phyloP scores from a whole-genome alignment of 2,797 vertebrate genomes.

The Pachyuromys duprasi region DNA sequence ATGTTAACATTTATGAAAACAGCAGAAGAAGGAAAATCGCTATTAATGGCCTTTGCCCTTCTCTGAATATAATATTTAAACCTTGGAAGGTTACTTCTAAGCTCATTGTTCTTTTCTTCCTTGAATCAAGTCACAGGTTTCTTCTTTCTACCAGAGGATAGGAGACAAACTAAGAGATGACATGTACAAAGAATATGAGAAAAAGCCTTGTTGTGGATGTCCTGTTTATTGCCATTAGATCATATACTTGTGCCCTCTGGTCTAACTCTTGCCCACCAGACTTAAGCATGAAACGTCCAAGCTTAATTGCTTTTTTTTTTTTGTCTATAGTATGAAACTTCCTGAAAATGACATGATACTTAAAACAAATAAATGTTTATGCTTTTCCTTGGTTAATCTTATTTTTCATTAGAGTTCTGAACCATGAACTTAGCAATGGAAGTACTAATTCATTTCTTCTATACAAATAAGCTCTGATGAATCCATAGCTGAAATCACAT shows the following conservation, averaged over 20 bases:
- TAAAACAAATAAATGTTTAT: not conserved
- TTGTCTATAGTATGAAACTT: not conserved
- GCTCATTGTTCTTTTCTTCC: not conserved
- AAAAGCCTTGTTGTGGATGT: not conserved
- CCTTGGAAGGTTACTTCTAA: not conserved
- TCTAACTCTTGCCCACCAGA: not conserved
- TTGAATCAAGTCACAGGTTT: not conserved
- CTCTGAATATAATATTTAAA: not conserved
- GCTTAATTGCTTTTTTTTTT: not conserved
- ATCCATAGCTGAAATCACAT: conserved; percentile 1
- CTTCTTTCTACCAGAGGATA: not conserved
- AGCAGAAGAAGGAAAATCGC: not conserved
- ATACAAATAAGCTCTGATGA: not conserved
- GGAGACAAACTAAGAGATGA: not conserved
- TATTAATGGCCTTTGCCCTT: not conserved
- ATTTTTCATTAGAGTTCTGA: not conserved
- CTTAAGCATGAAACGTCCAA: not conserved
- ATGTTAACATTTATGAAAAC: not conserved
- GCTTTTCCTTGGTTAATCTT: not conserved
- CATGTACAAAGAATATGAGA: not conserved
- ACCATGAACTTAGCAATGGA: not conserved
- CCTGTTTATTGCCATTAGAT: not conserved
- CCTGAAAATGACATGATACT: not conserved
- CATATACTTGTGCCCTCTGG: not conserved
- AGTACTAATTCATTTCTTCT: not conserved